A percentile compares a stretch with the other conserved stretches of the same genome.
Evolutionary conservation across 2,113 vertebrate genomes (phyloP).

Genomic region (Corapipo altera): DNA sequence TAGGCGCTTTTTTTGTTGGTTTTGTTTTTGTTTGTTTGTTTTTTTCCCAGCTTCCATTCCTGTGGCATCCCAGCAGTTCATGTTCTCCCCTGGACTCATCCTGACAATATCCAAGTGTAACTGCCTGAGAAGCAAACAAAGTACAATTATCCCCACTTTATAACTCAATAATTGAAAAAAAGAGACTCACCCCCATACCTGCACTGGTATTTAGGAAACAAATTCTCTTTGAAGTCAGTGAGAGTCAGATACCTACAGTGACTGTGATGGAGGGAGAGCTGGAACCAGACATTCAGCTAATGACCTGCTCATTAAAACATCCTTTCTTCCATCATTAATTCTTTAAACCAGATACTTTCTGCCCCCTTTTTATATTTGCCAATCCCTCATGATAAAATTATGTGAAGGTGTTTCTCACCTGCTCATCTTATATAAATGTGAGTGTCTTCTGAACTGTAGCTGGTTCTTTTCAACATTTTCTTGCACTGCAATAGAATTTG

Average conservation of each 20-base stretch:
- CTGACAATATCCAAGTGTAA: background rate
- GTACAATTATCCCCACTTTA: background rate
- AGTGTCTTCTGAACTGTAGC: background rate
- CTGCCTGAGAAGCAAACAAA: background rate
- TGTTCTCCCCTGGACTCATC: background rate
- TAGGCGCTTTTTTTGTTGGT: too few species aligned
- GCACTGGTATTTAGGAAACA: background rate
- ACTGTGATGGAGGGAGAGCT: background rate
- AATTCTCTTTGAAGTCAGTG: constrained; percentile 6
- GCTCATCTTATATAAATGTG: background rate
- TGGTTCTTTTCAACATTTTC: background rate
- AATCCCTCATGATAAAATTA: background rate
- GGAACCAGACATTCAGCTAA: constrained; percentile 30
- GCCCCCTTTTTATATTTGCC: background rate
- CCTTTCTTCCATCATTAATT: background rate
- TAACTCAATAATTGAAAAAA: background rate
- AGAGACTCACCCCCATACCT: background rate
- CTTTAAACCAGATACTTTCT: background rate
- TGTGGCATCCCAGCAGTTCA: background rate
- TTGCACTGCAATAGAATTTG: background rate
- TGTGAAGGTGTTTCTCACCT: background rate
- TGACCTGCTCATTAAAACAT: background rate
- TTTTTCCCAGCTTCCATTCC: background rate
- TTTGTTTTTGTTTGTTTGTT: background rate
- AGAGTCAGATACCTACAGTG: background rate